Conservation (phyloP, 1,140 invertebrate species). For the Temnothorax longispinosus region DNA sequence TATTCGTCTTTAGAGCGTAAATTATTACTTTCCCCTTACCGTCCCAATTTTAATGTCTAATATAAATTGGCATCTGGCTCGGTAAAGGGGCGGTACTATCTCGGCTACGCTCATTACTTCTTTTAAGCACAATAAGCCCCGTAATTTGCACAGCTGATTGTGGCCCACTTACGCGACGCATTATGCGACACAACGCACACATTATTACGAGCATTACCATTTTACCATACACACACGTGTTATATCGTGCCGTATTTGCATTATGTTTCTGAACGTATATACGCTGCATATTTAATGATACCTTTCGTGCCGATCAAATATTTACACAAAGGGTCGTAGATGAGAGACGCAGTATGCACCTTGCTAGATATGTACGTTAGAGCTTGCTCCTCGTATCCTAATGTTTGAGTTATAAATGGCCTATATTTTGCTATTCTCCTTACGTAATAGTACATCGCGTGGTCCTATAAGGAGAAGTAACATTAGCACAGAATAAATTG, state of each 20-base stretch:
- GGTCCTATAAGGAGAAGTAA: background rate
- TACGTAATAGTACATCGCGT: background rate
- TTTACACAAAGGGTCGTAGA: conserved; percentile 32
- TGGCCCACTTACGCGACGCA: conserved; percentile 43
- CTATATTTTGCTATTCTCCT: background rate
- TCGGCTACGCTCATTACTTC: conserved; percentile 25
- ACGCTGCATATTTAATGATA: conserved; percentile 36
- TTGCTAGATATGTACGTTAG: conserved; percentile 23
- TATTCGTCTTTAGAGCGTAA: background rate
- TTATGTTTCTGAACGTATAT: conserved; percentile 40
- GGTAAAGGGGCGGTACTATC: background rate
- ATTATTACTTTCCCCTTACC: background rate
- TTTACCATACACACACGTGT: conserved; percentile 30
- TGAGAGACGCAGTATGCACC: conserved; percentile 11
- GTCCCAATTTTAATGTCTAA: conserved; percentile 25
- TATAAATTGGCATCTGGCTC: conserved; percentile 35
- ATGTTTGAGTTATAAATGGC: conserved; percentile 33
- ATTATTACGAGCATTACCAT: conserved; percentile 49
- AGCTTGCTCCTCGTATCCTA: background rate
- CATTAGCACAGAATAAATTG: background rate
- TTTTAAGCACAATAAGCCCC: conserved; percentile 50
- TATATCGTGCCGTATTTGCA: conserved; percentile 20
- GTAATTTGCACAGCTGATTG: conserved; percentile 57
- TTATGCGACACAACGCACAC: conserved; percentile 49
- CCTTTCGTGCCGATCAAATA: conserved; percentile 56